Conservation (phyloP, 2,797 vertebrate genomes). For the Helostoma temminkii region DNA sequence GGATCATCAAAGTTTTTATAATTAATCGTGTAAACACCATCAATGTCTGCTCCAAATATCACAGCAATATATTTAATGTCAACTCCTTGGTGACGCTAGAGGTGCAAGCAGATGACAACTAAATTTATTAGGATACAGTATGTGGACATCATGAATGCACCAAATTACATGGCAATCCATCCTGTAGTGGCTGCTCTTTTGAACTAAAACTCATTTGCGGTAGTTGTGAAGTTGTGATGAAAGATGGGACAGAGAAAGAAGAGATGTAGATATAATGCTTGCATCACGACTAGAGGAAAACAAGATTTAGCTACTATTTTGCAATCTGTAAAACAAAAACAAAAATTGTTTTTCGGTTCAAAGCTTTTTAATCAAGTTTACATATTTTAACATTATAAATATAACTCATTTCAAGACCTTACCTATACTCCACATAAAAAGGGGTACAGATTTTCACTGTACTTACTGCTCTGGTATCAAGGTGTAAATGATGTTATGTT, state of each 20-base stretch:
- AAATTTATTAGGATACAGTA: too few relatives aligned
- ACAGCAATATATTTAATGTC: not conserved
- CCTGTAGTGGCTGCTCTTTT: not conserved
- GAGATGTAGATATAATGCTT: not conserved
- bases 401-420: too few relatives aligned
- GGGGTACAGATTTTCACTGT: too few relatives aligned
- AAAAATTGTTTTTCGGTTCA: too few relatives aligned
- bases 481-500: slow-evolving; percentile 26
- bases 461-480: slow-evolving; percentile 32
- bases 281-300: not conserved
- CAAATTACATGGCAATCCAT: not conserved
- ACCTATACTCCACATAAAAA: too few relatives aligned
- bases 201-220: not conserved
- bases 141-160: too few relatives aligned
- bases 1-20: not conserved
- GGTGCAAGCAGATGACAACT: too few relatives aligned
- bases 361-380: too few relatives aligned
- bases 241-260: not conserved
- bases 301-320: not conserved
- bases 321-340: not conserved
- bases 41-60: not conserved
- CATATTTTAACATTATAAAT: too few relatives aligned
- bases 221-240: not conserved
- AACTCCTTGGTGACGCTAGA: not conserved
- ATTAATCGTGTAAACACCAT: not conserved